These are phyloP conservation scores for Aegypius monachus DNA, from an alignment of 2,113 vertebrate species.

Conservation along the genomic window DNA sequence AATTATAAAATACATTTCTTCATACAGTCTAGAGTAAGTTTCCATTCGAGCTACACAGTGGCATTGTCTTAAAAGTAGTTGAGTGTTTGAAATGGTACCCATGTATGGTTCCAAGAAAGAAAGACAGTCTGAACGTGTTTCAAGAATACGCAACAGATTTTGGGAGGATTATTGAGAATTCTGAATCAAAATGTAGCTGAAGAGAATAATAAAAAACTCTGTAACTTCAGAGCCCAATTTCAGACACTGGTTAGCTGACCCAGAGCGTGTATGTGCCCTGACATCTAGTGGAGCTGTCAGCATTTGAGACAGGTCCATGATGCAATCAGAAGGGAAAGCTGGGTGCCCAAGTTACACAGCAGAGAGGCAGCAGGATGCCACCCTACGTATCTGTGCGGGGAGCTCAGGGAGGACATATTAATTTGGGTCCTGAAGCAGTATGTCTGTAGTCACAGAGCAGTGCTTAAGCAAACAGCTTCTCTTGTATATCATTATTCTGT, in stretches of 20 bases:
- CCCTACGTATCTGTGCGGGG: fast-evolving
- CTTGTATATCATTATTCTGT: neutral
- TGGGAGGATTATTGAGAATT: neutral
- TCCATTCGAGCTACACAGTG: neutral
- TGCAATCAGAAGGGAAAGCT: neutral
- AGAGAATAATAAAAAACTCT: neutral
- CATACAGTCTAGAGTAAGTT: neutral
- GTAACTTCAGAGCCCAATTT: neutral
- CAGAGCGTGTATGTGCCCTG: neutral
- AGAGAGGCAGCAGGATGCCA: neutral
- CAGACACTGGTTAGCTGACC: neutral
- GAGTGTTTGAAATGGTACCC: neutral
- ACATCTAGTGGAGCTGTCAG: neutral
- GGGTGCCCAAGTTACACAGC: neutral
- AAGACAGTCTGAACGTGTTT: neutral
- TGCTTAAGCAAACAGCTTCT: neutral
- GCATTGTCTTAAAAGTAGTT: neutral
- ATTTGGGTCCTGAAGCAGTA: neutral
- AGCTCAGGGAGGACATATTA: neutral
- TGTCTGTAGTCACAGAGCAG: neutral
- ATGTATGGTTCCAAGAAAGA: neutral
- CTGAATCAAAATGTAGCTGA: neutral
- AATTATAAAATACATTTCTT: neutral
- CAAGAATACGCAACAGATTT: neutral
- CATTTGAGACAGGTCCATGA: neutral